Base-by-base conservation (phyloP, 2,113 vertebrate species). In the Bos indicus region DNA sequence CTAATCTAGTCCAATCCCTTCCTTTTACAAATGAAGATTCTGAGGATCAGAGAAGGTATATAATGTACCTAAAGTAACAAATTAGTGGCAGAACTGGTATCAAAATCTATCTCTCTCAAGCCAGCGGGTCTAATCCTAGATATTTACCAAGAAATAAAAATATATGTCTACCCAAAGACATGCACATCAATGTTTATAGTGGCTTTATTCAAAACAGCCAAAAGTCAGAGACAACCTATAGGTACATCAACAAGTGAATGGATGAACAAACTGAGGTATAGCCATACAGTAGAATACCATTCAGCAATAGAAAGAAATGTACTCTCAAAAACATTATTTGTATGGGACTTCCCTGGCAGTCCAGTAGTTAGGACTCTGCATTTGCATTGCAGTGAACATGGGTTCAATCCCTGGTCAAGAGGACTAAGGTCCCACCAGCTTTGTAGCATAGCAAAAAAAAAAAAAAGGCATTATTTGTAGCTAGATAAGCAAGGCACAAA, bases 11-110 rank as follows among this genome's bases (percentile, higher is more conserved):
- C 54, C 12, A 77, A 92, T 11, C 8, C 23, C 40, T 87, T 64
- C 30, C 36, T 90, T 92, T 92, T 59, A 57, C 3, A 97, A 94
- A 88, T 77, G n/a, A 95, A 28, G 30, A 59, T 30, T 80, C 33
- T 90, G 16, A 87, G 64, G 14, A 26, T 15, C 25, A 64, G 62
- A 86, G 33, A 90, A 8, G 11, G 11, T 26, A 51, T 30, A 48
- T 33, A 92, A 74, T 92, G 85, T 92, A 40, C 59, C 82, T 82
- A 94, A 94, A 82, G 14, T 92, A 94, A 91, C 30, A 94, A 92
- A 77, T 91, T 91, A 90, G 90, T 60, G 36, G 28, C n/a, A 93
- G 40, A 88, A 12, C 46, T 87, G n/a, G 16, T 86, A 88, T 90
- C 94, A 67, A 96, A 91, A 48, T 88, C 43, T 51, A 17, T 64